phyloP scores from a whole-genome alignment of 1,140 invertebrate genomes.

The Bilobella aurantiaca region DNA sequence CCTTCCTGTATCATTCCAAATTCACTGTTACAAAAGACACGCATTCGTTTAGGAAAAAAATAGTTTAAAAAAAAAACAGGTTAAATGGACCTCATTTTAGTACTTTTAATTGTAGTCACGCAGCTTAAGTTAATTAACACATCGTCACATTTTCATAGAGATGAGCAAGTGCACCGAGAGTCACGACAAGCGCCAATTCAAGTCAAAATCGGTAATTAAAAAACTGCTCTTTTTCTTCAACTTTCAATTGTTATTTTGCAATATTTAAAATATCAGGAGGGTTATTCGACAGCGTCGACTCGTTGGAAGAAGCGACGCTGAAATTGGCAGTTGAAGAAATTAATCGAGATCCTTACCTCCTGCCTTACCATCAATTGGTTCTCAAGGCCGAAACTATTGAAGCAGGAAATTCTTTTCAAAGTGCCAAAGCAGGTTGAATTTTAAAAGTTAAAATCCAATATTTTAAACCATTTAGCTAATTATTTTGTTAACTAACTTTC shows the following conservation, averaged over 20 bases:
- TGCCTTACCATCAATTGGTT: background rate
- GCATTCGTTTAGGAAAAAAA: too few species aligned
- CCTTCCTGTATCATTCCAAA: too few species aligned
- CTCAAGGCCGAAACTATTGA: background rate
- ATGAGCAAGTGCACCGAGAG: too few species aligned
- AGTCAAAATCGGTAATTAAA: conserved; percentile 2
- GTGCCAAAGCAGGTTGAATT: background rate
- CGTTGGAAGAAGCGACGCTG: background rate
- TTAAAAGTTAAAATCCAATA: background rate
- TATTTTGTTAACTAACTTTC: background rate
- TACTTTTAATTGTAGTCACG: background rate
- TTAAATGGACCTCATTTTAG: background rate
- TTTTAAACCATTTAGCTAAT: background rate
- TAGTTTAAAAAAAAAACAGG: background rate
- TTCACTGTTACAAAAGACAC: too few species aligned
- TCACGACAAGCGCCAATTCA: too few species aligned
- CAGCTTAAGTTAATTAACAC: too few species aligned
- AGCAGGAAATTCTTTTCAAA: background rate
- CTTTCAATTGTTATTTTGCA: background rate
- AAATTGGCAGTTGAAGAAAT: background rate
- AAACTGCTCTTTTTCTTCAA: background rate
- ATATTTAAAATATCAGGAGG: background rate
- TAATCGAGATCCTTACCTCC: background rate
- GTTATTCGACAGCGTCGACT: background rate
- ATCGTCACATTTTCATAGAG: background rate